A percentile compares a stretch with the other conserved stretches of the same genome.
Conservation (phyloP, 2,797 vertebrate genomes). For the Enteromius unitaeniatus region DNA sequence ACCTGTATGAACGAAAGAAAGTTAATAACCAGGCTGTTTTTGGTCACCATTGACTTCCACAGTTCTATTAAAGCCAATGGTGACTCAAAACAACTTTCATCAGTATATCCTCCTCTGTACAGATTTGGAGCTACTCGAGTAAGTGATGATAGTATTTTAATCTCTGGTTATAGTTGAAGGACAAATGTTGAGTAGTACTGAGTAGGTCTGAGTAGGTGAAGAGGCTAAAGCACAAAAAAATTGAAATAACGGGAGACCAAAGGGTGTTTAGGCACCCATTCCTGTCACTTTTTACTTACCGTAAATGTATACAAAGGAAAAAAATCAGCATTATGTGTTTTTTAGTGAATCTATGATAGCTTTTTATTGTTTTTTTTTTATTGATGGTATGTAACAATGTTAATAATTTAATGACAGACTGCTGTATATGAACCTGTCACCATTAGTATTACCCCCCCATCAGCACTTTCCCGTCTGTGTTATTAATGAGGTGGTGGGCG, state of each 20-base stretch:
- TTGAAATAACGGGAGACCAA: background rate
- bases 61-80: too few relatives aligned
- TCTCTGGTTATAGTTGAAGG: too few relatives aligned
- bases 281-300: background rate
- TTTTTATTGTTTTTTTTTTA: constrained; percentile 4
- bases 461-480: constrained; percentile 3
- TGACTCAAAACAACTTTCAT: too few relatives aligned
- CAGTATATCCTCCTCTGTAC: too few relatives aligned
- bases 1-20: too few relatives aligned
- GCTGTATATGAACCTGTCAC: background rate
- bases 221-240: constrained; percentile 62
- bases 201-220: constrained; percentile 71
- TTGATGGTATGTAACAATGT: background rate
- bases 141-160: too few relatives aligned
- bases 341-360: background rate
- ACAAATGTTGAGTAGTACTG: constrained; percentile 52
- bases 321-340: background rate
- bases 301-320: background rate
- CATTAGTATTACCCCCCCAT: background rate
- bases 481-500: constrained; percentile 7
- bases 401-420: background rate
- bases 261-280: background rate
- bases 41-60: too few relatives aligned
- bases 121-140: too few relatives aligned
- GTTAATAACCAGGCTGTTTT: too few relatives aligned